Evolutionary conservation across 2,113 vertebrate species (phyloP), one percentile per base, ranked within the genome.

Genomic region (Protobothrops flavoviridis): DNA sequence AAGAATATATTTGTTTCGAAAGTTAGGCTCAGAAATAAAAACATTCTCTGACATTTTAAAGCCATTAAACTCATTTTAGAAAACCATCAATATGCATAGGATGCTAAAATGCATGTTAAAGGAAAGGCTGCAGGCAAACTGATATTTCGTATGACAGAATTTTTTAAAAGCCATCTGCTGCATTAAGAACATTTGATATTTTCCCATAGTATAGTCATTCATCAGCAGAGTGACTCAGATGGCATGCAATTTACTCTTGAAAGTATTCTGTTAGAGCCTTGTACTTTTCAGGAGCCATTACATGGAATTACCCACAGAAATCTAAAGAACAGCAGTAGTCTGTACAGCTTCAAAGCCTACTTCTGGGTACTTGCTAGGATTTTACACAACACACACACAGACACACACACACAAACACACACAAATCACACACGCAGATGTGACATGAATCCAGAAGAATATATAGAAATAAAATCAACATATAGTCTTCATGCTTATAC

Each of bases 161-260:
- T 90, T 95, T 95, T 95, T 96, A 90, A 87, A 93, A 95, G 56
- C 50, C 94, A 45, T 50, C 95, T 94, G 92, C 92, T 96, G 88
- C 95, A 94, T 95, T 94, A 95, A 96, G 96, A 96, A 89, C 33
- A 94, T 64, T 94, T 95, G 91, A 89, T 95, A 95, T 95, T 96
- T 97, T 93, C 95, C 95, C 69, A 94, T 94, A 53, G 59, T 94
- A 85, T 91, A 93, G 97, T 94, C 95, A 95, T 96, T 95, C 96
- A 91, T 96, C 93, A 88, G 91, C 53, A 90, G 59, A 95, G 86
- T 96, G 92, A 96, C 53, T 95, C 87, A 95, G 90, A 94, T 69
- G 26, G 89, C 94, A 93, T 87, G 33, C 90, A 94, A 95, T 96
- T 97, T 96, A 55, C 59, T 96, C 94, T 93, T 94, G 93, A 96